A percentile compares a stretch with the other conserved stretches of the same genome.
Conservation (phyloP, 2,797 vertebrate genomes). For the Chiroxiphia lanceolata region DNA sequence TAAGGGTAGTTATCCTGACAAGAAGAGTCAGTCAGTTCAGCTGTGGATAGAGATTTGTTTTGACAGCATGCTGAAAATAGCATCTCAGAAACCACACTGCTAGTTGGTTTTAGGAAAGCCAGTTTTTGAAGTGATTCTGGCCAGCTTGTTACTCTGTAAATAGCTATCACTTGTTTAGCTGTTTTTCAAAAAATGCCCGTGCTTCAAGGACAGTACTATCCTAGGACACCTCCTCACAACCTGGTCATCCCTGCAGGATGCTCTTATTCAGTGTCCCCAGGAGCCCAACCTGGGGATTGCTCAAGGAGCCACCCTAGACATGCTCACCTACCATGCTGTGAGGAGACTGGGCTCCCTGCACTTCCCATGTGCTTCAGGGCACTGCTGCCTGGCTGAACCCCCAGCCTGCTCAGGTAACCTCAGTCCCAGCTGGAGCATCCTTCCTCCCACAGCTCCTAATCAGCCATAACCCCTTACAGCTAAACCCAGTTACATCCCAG, state of each 20-base stretch:
- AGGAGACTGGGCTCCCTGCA: background rate
- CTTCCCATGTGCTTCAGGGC: background rate
- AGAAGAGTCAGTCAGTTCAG: slow-evolving; percentile 18
- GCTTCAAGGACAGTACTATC: background rate
- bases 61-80: slow-evolving; percentile 49
- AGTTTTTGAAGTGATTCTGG: background rate
- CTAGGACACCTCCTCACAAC: background rate
- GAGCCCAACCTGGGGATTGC: background rate
- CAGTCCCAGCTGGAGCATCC: background rate
- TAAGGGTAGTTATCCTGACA: background rate
- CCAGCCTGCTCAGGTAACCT: background rate
- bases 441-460: background rate
- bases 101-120: background rate
- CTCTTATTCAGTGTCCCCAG: background rate
- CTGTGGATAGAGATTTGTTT: slow-evolving; percentile 35
- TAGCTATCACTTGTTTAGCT: background rate
- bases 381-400: background rate
- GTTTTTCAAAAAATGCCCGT: background rate
- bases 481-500: background rate
- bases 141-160: background rate
- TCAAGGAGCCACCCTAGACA: background rate
- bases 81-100: slow-evolving; percentile 13
- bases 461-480: background rate
- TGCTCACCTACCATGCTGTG: background rate
- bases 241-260: background rate